Evolutionary conservation across 2,797 vertebrate genomes (phyloP), one percentile per base, ranked within the genome.

Genomic region (Kryptolebias ocellatus): DNA sequence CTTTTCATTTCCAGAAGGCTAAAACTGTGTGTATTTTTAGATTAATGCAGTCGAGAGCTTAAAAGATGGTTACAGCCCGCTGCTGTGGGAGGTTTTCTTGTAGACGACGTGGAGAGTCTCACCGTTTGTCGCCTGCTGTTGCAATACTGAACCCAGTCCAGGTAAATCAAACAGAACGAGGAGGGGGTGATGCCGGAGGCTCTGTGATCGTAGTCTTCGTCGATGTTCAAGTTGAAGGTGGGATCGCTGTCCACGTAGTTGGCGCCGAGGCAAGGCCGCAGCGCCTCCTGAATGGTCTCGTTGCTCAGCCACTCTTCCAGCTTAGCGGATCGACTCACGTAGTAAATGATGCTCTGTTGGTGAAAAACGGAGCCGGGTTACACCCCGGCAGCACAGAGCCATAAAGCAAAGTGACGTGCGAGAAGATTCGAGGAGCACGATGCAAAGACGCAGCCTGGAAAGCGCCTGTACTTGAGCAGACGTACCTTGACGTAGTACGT

Each of bases 111-210:
- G 7, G 34, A 54, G 51, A 37, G 14, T 56, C 85, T 77, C 4
- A 92, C 91, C 83, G 86, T 88, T 77, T 88, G 90, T 18, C 91
- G 87, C 64, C 87, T 82, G 83, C 83, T 90, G 88, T 95, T 97
- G 80, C 98, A 99, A 63, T 99, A 99, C 77, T 99, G 96, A 90
- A 99, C 98, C 98, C 98, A 99, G 90, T 94, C 96, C 83, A 98
- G 92, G 86, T 99, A 98, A 76, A 96, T 93, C 75, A 95, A 93
- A 87, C 98, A 99, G 92, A 99, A 99, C 67, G 97, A 98, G 75
- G 98, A 95, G 62, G 94, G 93, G 0, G 98, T 99, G 78, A 99
- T 95, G 75, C 98, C 97, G 0, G 97, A 96, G 53, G 98, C 92
- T 12, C 96, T 94, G 72, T 98, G 97, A 84, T 99, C 97, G 53